A percentile compares a stretch with the other conserved stretches of the same genome.
Evolutionary conservation across 2,888 invertebrate genomes (phyloP).

Genomic region (Hylaea fasciaria): DNA sequence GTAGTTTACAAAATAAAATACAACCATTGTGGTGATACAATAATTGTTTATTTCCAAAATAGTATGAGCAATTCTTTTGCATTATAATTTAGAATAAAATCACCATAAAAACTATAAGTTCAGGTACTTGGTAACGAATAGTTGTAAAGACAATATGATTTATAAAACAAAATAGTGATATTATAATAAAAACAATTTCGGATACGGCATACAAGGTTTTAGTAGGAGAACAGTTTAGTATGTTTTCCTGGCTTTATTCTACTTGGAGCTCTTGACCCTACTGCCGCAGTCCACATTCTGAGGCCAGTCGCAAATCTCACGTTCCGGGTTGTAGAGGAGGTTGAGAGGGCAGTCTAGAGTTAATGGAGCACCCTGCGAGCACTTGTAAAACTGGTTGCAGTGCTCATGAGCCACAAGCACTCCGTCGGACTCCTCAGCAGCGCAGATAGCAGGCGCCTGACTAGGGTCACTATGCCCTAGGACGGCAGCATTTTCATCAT

Average conservation of each 20-base stretch:
- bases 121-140: conserved; percentile 4
- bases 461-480: conserved; percentile 32
- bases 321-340: conserved; percentile 49
- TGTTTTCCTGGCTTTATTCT: background rate
- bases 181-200: background rate
- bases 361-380: conserved; percentile 44
- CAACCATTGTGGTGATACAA: background rate
- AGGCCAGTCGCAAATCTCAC: conserved; percentile 53
- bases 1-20: background rate
- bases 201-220: too few relatives aligned
- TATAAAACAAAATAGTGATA: background rate
- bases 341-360: conserved; percentile 41
- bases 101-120: background rate
- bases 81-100: background rate
- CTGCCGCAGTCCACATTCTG: conserved; percentile 51
- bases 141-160: background rate
- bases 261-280: conserved; percentile 28
- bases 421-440: conserved; percentile 29
- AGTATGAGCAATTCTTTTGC: background rate
- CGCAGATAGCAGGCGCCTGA: conserved; percentile 37
- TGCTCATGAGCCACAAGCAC: conserved; percentile 49
- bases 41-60: background rate
- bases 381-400: conserved; percentile 53
- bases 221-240: background rate
- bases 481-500: background rate